Base-by-base conservation (phyloP, 2,113 vertebrate genomes). In the Boleophthalmus pectinirostris region DNA sequence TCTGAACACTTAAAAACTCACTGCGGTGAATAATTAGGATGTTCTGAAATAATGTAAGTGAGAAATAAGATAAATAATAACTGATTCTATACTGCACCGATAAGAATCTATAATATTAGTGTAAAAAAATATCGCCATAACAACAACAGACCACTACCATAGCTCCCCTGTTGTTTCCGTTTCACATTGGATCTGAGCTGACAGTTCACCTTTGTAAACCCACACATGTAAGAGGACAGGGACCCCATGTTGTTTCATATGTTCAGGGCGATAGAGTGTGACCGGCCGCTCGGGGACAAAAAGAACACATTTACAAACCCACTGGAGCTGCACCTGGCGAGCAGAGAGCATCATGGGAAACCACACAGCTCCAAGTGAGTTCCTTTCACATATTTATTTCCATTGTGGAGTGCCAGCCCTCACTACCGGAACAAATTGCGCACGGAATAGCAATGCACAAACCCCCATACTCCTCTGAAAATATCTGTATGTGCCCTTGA, bases 251-350 rank as follows among this genome's bases (percentile, higher is more conserved):
- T 49, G 58, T 9, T 61, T 63, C 24, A 7, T 47, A 43, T 57
- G 66, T 51, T 49, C 56, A 38, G 24, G 43, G 20, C 18, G 14
- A 25, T 33, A 3, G 71, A 12, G 47, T 21, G 46, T 58, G 43
- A 69, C 25, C 51, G 9, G 21, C 12, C 63, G 49, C 1, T 13
- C 56, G 46, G 75, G 46, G 46, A 70, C 13, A 35, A 57, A 23
- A 63, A n/a, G 33, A 68, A 78, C 14, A 49, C 21, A 7, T 63
- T 61, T 25, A 65, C 46, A 24, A 70, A 68, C 18, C 64, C 49
- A 64, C 18, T n/a, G 9, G 70, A 51, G 45, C 46, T n/a, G 16
- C 7, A 38, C 35, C 53, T 69, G 73, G 78, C 46, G 29, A 65
- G 47, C 33, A 20, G 14, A 63, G 38, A 1, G 14, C 80, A 23